These are phyloP conservation scores for Ctenodactylus gundi DNA, from an alignment of 2,113 vertebrate species.

Conservation along the genomic window DNA sequence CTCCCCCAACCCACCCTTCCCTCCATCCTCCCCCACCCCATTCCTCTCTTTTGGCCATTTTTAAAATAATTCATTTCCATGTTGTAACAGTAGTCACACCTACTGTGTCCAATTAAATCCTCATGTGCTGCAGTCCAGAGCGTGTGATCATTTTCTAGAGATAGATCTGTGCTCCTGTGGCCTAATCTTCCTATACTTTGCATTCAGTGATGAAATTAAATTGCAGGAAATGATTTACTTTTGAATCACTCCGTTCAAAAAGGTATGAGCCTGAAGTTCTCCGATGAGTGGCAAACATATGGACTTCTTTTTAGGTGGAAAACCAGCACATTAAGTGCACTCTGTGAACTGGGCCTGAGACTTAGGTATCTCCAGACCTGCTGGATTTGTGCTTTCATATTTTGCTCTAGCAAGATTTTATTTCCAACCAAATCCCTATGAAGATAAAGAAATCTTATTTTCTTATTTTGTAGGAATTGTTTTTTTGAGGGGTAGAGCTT, in stretches of 20 bases:
- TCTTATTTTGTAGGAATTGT: constrained; percentile 57
- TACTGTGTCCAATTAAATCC: constrained; percentile 69
- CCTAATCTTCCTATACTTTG: constrained; percentile 79
- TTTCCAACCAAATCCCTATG: constrained; percentile 62
- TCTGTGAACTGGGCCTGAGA: constrained; percentile 66
- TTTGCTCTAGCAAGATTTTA: constrained; percentile 62
- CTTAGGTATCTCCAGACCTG: constrained; percentile 56
- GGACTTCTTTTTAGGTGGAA: constrained; percentile 68
- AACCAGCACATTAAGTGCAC: constrained; percentile 68
- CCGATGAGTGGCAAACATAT: constrained; percentile 75
- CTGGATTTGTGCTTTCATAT: constrained; percentile 42
- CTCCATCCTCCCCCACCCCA: too few relatives aligned
- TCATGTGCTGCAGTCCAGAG: constrained; percentile 60
- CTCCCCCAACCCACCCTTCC: too few relatives aligned
- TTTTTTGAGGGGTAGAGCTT: not conserved
- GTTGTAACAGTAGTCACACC: constrained; percentile 61
- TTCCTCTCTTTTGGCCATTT: too few relatives aligned
- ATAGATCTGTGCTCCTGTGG: constrained; percentile 72
- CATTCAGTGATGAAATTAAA: constrained; percentile 82
- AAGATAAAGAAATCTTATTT: constrained; percentile 76
- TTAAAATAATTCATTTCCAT: constrained; percentile 68
- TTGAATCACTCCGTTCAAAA: constrained; percentile 80
- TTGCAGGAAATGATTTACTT: constrained; percentile 83
- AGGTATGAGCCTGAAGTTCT: constrained; percentile 78
- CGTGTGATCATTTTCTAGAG: constrained; percentile 73